Conservation (phyloP, 2,113 vertebrate species). For the Scatophagus argus region DNA sequence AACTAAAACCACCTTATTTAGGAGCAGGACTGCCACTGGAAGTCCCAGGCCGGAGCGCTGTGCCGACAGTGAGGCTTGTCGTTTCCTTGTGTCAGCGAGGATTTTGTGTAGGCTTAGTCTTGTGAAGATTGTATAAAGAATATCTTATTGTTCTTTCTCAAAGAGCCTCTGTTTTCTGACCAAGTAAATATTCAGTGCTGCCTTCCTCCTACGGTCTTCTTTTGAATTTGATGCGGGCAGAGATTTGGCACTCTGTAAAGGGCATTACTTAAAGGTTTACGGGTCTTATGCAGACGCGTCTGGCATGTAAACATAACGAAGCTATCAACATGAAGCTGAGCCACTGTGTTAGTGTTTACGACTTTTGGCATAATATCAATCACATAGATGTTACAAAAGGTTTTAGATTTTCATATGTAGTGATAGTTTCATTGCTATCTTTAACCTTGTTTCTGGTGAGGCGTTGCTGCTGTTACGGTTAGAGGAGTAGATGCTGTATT, state of each 20-base stretch:
- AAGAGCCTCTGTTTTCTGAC: slow-evolving; percentile 27
- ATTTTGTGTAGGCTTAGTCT: slow-evolving; percentile 36
- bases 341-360: background rate
- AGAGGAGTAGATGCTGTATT: background rate
- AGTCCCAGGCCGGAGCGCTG: slow-evolving; percentile 35
- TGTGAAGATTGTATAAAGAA: slow-evolving; percentile 48
- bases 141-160: slow-evolving; percentile 53
- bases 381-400: background rate
- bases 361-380: background rate
- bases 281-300: background rate
- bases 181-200: slow-evolving; percentile 54
- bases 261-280: slow-evolving; percentile 30
- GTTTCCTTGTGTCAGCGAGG: slow-evolving; percentile 42
- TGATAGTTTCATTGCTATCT: background rate
- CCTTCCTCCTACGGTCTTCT: slow-evolving; percentile 26
- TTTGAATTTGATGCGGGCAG: slow-evolving; percentile 38
- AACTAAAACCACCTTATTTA: slow-evolving; percentile 30
- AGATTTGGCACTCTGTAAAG: slow-evolving; percentile 34
- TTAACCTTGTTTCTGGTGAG: background rate
- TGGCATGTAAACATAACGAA: slow-evolving; percentile 11
- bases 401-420: background rate
- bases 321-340: background rate
- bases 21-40: slow-evolving; percentile 5
- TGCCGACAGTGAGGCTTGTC: slow-evolving; percentile 24
- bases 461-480: background rate